Percentiles rank a stretch among this genome's conserved stretches.
phyloP scores from a whole-genome alignment of 2,888 invertebrate genomes.

The Parelbella ahira region DNA sequence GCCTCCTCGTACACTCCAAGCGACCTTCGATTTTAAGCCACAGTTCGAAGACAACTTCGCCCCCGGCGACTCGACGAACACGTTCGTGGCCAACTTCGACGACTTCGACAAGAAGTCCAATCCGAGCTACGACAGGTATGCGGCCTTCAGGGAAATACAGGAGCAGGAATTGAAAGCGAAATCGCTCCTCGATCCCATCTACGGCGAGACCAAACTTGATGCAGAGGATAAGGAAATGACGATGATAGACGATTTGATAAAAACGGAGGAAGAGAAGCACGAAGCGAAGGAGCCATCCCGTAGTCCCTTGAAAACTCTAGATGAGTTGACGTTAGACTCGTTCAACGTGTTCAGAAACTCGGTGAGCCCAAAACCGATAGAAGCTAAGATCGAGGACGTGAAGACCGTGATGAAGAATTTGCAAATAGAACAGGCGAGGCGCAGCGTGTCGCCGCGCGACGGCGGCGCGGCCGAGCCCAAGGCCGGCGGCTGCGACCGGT shows the following conservation, averaged over 20 bases:
- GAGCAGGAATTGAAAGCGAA: slow-evolving; percentile 84
- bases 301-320: slow-evolving; percentile 64
- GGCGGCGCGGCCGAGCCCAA: slow-evolving; percentile 55
- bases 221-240: slow-evolving; percentile 60
- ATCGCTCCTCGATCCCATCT: slow-evolving; percentile 56
- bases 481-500: slow-evolving; percentile 82
- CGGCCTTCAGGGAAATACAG: slow-evolving; percentile 92
- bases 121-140: slow-evolving; percentile 88
- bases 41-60: slow-evolving; percentile 85
- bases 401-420: slow-evolving; percentile 71
- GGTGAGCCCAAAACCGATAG: slow-evolving; percentile 71
- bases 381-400: slow-evolving; percentile 71
- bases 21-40: slow-evolving; percentile 56
- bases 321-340: slow-evolving; percentile 63
- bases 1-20: slow-evolving; percentile 32
- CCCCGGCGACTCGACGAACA: slow-evolving; percentile 57
- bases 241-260: slow-evolving; percentile 53
- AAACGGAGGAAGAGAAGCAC: slow-evolving; percentile 47
- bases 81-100: slow-evolving; percentile 85
- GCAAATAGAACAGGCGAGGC: slow-evolving; percentile 56
- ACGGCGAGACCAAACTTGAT: slow-evolving; percentile 52
- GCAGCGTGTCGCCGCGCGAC: slow-evolving; percentile 71
- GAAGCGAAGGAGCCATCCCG: slow-evolving; percentile 52
- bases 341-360: slow-evolving; percentile 68
- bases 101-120: slow-evolving; percentile 80